Base-by-base conservation (phyloP, 2,888 invertebrate genomes). In the Idaea aversata region DNA sequence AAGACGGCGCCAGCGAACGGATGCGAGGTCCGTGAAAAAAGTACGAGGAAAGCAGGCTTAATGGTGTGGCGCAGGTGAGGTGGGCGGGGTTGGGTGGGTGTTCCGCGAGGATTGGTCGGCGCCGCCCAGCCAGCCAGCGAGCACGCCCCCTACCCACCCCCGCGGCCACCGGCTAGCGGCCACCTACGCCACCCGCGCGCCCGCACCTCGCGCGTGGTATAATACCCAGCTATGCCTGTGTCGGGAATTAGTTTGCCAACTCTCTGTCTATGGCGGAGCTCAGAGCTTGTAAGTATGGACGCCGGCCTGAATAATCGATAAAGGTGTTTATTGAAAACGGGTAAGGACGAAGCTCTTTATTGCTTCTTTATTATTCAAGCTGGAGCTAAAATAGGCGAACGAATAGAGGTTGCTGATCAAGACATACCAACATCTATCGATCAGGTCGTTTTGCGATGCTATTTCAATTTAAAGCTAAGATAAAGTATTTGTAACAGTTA, bases 321-420 rank as follows among this genome's bases (percentile, higher is more conserved):
- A 90, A 92, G 92, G 92, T 92, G 92, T 93, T 93, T 93, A 92
- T 93, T 93, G 92, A 92, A 92, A 91, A 91, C 90, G 90, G 90
- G 88, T 91, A 88, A 91, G 88, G 89, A 89, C 85, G 88, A 83
- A 86, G 88, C 88, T 88, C 88, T 88, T 91, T 91, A 91, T 90
- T 88, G 90, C 90, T 89, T 88, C 89, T 91, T 91, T 90, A 91
- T 91, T 90, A 91, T 90, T 90, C 85, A 91, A 86, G 81, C 79
- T 72, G 70, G 72, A 73, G 73, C 77, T 77, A 73, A 79, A 85
- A 82, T 81, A 81, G 77, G 71, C 73, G 67, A 69, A 69, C 34
- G 59, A 63, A 64, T 61, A 63, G 65, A 65, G 66, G 69, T 61
- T 57, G 35, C 61, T 57, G 38, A 65, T 71, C 62, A 63, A 57